Base-by-base conservation (phyloP, 1,140 invertebrate species). In the Hylyphantes graminicola region DNA sequence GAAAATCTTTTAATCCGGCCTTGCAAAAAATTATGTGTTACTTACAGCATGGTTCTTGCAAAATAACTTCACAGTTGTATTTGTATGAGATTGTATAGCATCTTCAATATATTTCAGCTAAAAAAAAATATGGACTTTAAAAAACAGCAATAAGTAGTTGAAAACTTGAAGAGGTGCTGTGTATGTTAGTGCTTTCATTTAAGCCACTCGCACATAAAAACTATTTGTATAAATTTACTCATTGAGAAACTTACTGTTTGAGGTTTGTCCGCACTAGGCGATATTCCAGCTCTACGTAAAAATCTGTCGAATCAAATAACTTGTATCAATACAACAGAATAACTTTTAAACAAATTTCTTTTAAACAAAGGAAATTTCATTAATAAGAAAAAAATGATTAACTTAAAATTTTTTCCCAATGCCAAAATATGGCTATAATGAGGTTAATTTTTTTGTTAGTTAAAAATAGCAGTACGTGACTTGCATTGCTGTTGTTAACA, bases 31-130 rank as follows among this genome's bases (percentile, higher is more conserved):
- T n/a, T n/a, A n/a, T n/a, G n/a, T n/a, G 17, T 13, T 65, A 53
- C n/a, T 65, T 80, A 80, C 77, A 15, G 68, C 0, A 51, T 80
- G 77, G 19, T 55, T 80, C 21, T 80, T 57, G 65, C 77, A 80
- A 51, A 80, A 80, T 48, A 80, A 17, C 59, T 80, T 80, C 12
- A 68, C 21, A 57, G 64, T 80, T 11, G 8, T n/a, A 68, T 80
- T 80, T 7, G 70, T n/a, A 10, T 68, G 17, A 4, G 11, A 17
- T 3, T 55, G 8, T 13, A 80, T 55, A 15, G 77, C 77, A 80
- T 80, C n/a, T 70, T 80, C 53, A 57, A 80, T 13, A 59, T 55
- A 68, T 13, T 17, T 48, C 55, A 80, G 15, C 77, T 80, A 65
- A 54, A 67, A 67, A 5, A 35, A 21, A 12, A 67, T 54, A 79